These are phyloP conservation scores for rabbit (Oryctolagus cuniculus) DNA, from an alignment of 2,113 vertebrate species.

Conservation along the genomic window mOryCun1.1 NC_091445.1:53785001-53785500, in stretches of 20 bases:
- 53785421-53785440: neutral
- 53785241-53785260: neutral
- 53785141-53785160: neutral
- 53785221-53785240: neutral
- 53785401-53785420: neutral
- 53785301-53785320: neutral
- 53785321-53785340: neutral
- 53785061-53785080: no score
- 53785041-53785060: no score
- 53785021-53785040: no score
- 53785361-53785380: neutral
- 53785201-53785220: neutral
- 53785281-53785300: neutral
- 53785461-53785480: neutral
- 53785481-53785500: rapidly evolving
- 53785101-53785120: no score
- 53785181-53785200: neutral
- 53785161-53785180: neutral
- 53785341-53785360: rapidly evolving
- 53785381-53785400: neutral
- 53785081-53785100: no score
- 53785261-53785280: neutral
- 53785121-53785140: neutral
- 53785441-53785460: neutral
- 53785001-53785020: no score